Percentiles rank a stretch among this genome's conserved stretches.
These are phyloP conservation scores for Ectropis grisescens DNA, from an alignment of 1,140 invertebrate genomes.

Conservation along the genomic window DNA sequence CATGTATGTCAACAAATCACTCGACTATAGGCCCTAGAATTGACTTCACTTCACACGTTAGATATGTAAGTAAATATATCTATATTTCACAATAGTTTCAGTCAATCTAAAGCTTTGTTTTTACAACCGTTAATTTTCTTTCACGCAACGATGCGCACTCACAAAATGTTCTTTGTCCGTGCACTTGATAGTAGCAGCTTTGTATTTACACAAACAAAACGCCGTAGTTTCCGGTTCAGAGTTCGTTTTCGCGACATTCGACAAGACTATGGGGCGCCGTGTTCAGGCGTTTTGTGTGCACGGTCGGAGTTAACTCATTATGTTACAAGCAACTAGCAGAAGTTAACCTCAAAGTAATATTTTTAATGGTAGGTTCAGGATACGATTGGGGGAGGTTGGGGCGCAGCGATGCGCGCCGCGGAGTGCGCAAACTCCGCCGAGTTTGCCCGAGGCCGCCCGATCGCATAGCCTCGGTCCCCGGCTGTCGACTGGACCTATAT, in stretches of 20 bases:
- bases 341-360: slow-evolving; percentile 67
- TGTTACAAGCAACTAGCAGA: slow-evolving; percentile 24
- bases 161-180: slow-evolving; percentile 61
- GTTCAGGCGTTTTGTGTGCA: slow-evolving; percentile 20
- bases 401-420: slow-evolving; percentile 32
- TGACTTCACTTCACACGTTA: slow-evolving; percentile 40
- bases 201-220: slow-evolving; percentile 69
- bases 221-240: slow-evolving; percentile 53
- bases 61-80: slow-evolving; percentile 45
- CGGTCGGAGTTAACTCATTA: slow-evolving; percentile 32
- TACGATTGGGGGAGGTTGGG: slow-evolving; percentile 40
- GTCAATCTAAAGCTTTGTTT: slow-evolving; percentile 27
- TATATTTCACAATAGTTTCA: slow-evolving; percentile 23
- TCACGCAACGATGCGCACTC: slow-evolving; percentile 26
- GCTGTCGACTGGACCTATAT: slow-evolving; percentile 10
- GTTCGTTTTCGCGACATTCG: slow-evolving; percentile 63
- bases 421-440: slow-evolving; percentile 43
- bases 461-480: slow-evolving; percentile 16
- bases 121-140: slow-evolving; percentile 33
- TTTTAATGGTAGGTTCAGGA: slow-evolving; percentile 58
- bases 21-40: slow-evolving; percentile 40
- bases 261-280: slow-evolving; percentile 31
- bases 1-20: slow-evolving; percentile 29
- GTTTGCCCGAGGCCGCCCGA: slow-evolving; percentile 21
- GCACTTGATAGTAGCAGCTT: slow-evolving; percentile 66